phyloP scores from a whole-genome alignment of 2,888 invertebrate genomes.

The Volucella zonaria region DNA sequence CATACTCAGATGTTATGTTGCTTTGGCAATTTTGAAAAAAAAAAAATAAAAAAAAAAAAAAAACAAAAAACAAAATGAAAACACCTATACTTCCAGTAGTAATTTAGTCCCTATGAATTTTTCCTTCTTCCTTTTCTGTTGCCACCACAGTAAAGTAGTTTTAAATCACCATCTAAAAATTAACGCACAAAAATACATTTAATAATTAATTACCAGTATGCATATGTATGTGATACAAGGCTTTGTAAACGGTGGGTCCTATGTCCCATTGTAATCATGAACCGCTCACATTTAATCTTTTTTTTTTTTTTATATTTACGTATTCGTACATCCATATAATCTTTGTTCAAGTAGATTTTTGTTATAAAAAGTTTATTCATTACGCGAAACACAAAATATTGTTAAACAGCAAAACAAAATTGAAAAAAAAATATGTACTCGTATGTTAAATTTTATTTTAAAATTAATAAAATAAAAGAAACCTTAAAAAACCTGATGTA shows the following conservation, averaged over 20 bases:
- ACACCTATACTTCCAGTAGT: not conserved
- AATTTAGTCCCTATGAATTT: not conserved
- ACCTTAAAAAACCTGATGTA: slow-evolving; percentile 48
- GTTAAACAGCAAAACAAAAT: slow-evolving; percentile 7
- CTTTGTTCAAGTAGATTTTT: slow-evolving; percentile 47
- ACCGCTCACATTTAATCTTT: not conserved
- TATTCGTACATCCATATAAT: not conserved
- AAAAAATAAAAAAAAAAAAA: not conserved
- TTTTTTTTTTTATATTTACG: not conserved
- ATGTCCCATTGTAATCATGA: not conserved
- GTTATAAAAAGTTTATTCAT: slow-evolving; percentile 61
- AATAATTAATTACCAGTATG: not conserved
- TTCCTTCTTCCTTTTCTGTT: not conserved
- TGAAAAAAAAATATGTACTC: not conserved
- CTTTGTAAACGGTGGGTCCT: slow-evolving; percentile 4
- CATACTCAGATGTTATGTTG: slow-evolving; percentile 31
- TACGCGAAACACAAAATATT: not conserved
- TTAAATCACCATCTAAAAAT: slow-evolving; percentile 2
- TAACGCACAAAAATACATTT: not conserved
- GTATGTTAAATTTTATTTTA: slow-evolving; percentile 8
- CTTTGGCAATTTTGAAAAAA: too few species aligned
- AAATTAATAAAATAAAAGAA: slow-evolving; percentile 17
- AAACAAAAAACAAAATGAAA: not conserved
- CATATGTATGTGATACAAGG: not conserved
- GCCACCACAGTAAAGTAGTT: slow-evolving; percentile 7